phyloP scores from a whole-genome alignment of 2,113 vertebrate species.

The Hoplias malabaricus region DNA sequence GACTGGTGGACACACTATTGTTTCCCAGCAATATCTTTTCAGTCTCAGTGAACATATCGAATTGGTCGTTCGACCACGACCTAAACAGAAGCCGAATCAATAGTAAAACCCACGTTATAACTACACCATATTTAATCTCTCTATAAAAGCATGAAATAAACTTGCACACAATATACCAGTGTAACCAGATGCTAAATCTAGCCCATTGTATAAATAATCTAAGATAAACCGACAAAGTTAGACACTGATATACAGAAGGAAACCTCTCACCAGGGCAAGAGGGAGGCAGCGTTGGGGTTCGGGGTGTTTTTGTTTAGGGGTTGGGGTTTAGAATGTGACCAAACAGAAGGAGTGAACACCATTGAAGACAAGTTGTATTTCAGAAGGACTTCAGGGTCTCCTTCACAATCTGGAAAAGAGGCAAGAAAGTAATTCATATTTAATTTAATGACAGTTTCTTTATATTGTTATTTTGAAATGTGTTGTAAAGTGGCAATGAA shows the following conservation, averaged over 20 bases:
- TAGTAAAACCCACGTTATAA: not conserved
- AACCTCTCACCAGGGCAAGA: conserved; percentile 40
- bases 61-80: not conserved
- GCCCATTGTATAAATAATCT: not conserved
- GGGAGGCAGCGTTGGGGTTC: not conserved
- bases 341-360: conserved; percentile 1
- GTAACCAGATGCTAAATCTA: not conserved
- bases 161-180: not conserved
- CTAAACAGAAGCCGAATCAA: conserved; percentile 7
- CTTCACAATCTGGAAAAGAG: conserved; percentile 29
- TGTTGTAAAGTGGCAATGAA: not conserved
- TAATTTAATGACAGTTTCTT: not conserved
- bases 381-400: not conserved
- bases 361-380: not conserved
- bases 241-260: not conserved
- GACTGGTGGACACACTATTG: conserved; percentile 46
- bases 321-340: conserved; percentile 17
- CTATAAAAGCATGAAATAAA: too few relatives aligned
- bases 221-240: not conserved
- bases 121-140: too few relatives aligned
- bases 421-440: not conserved
- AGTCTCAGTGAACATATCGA: conserved; percentile 11
- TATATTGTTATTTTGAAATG: not conserved
- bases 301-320: not conserved
- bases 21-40: conserved; percentile 61